Base-by-base conservation (phyloP, 2,113 vertebrate species). In the Monopterus albus region DNA sequence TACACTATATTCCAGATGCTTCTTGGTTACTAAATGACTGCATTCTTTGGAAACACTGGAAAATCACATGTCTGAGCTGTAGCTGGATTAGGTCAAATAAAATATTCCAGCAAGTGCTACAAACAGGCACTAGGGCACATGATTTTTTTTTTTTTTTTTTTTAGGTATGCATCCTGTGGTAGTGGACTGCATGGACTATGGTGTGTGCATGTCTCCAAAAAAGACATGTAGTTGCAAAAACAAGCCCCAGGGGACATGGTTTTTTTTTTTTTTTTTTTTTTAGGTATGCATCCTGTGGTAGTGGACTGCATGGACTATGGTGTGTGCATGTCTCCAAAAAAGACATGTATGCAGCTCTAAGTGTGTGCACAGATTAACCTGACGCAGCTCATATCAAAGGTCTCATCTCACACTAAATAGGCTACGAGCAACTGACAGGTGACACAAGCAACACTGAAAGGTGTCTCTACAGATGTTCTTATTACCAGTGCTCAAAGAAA, bases 331-430 rank as follows among this genome's bases (percentile, higher is more conserved):
- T 53, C 47, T 38, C 64, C 14, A 75, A 25, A 60, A 61, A 52
- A 76, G 49, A 77, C 55, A 50, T 67, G n/a, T n/a, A n/a, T n/a
- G n/a, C n/a, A n/a, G 50, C 61, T 72, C 26, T 72, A 76, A 58
- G 55, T 79, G 62, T 83, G 69, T 33, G 25, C 56, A 68, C 64
- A 88, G 85, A 87, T 88, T 85, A 87, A 69, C 64, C 71, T 58
- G 75, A 29, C 57, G 57, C 63, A 70, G 69, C 69, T 82, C 72
- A 77, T 51, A 46, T 72, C 64, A 40, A 43, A 83, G 74, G 64
- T 79, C 66, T 75, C 7, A 6, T 75, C 69, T 79, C 49, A 55
- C 3, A 5, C 53, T 80, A 71, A 88, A 79, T 78, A 83, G 71
- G 83, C 62, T 58, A 82, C 85, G 39, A 75, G 52, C 65, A 63